Evolutionary conservation across 2,797 vertebrate species (phyloP).

Genomic region (Lacerta viridis): DNA sequence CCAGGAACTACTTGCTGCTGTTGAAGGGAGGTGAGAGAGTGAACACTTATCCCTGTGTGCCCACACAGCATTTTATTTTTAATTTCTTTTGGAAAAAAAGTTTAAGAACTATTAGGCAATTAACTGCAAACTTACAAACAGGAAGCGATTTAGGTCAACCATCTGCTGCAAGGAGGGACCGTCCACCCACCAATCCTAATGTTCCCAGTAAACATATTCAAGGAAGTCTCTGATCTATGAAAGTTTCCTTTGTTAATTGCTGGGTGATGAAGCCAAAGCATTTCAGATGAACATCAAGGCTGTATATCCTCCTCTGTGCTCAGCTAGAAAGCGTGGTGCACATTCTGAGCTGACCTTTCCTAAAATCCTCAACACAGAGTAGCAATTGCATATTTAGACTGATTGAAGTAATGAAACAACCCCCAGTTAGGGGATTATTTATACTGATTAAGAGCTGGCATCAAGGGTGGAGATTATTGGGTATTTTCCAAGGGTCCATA

Average conservation of each 20-base stretch:
- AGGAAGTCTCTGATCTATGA: neutral
- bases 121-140: neutral
- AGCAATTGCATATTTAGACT: neutral
- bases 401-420: neutral
- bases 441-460: neutral
- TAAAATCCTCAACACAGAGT: too few species aligned
- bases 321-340: neutral
- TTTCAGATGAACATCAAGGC: neutral
- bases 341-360: too few species aligned
- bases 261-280: neutral
- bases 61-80: neutral
- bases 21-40: neutral
- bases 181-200: too few species aligned
- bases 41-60: too few species aligned
- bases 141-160: neutral
- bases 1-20: neutral
- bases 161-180: neutral
- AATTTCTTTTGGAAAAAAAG: neutral
- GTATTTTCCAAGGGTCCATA: too few species aligned
- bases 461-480: too few species aligned
- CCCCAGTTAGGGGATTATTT: neutral
- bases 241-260: constrained; percentile 3
- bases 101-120: neutral
- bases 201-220: neutral
- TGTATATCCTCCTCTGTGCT: neutral